These are phyloP conservation scores for Haliaeetus leucogaster DNA, from an alignment of 2,113 vertebrate species.

Conservation along the genomic window DNA sequence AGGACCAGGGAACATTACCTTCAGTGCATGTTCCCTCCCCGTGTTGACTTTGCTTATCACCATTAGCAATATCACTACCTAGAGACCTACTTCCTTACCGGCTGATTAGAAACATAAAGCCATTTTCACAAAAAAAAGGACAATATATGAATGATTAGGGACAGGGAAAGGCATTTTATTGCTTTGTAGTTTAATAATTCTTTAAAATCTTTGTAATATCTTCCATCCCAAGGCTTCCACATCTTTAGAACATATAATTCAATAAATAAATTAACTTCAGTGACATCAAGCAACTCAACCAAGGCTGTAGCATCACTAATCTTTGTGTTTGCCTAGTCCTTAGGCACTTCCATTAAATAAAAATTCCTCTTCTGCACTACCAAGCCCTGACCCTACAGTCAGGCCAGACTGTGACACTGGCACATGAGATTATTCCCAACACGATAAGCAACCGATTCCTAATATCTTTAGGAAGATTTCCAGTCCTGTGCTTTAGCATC, in stretches of 20 bases:
- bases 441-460: background rate
- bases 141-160: background rate
- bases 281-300: background rate
- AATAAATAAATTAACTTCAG: background rate
- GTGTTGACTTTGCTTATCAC: background rate
- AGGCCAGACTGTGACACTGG: background rate
- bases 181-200: background rate
- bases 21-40: background rate
- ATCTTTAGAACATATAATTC: background rate
- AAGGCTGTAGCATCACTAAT: background rate
- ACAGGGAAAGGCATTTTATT: background rate
- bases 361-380: background rate
- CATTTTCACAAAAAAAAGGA: background rate
- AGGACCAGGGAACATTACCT: background rate
- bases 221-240: background rate
- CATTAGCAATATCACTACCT: background rate
- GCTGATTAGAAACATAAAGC: constrained; percentile 10
- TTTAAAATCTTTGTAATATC: background rate
- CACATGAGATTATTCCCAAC: background rate
- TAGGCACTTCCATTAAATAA: background rate
- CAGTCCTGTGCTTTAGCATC: background rate
- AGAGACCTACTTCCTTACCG: background rate
- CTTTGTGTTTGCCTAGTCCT: background rate
- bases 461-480: background rate
- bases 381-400: background rate